Base-by-base conservation (phyloP, 2,113 vertebrate species). In the Acanthochromis polyacanthus region DNA sequence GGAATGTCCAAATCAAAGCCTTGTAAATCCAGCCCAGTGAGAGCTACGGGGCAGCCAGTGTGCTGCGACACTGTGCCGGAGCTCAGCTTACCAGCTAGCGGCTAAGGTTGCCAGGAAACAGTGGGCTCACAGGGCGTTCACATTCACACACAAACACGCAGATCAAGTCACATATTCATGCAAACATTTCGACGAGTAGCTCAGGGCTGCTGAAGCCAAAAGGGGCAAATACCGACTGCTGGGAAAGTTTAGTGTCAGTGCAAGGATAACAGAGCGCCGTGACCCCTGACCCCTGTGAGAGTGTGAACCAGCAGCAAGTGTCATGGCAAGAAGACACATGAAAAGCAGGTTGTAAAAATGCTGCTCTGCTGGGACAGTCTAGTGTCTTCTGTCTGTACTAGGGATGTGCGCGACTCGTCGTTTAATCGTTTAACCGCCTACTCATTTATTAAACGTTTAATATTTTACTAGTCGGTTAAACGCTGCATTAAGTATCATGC, bases 81-180 rank as follows among this genome's bases (percentile, higher is more conserved):
- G 78, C 83, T 75, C 71, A 69, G 84, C 80, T 90, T 87, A 84
- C 75, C 83, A 87, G 87, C 80, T 80, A 89, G 85, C 75, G 78
- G 86, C 75, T 83, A 65, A 61, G 65, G 80, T 85, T 92, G 88
- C 87, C 85, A 84, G 57, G 81, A 85, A 84, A 87, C 84, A 43
- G 79, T 48, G 80, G 80, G 66, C 69, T 74, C 52, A 56, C n/a
- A 61, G 60, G 61, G 59, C 50, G 46, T 59, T 83, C 55, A 73
- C 65, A 15, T 23, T 71, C 56, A 51, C 53, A 53, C 45, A 73
- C 36, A 64, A 58, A 77, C 58, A 85, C 63, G 68, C 65, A 75
- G 43, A 84, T 55, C 36, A 36, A 77, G 51, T 51, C 45, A 65
- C 67, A 57, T 56, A 60, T 52, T 71, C 71, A 52, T 57, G 23